phyloP scores from a whole-genome alignment of 2,888 invertebrate genomes.

The Eumacrocentrus americanus region DNA sequence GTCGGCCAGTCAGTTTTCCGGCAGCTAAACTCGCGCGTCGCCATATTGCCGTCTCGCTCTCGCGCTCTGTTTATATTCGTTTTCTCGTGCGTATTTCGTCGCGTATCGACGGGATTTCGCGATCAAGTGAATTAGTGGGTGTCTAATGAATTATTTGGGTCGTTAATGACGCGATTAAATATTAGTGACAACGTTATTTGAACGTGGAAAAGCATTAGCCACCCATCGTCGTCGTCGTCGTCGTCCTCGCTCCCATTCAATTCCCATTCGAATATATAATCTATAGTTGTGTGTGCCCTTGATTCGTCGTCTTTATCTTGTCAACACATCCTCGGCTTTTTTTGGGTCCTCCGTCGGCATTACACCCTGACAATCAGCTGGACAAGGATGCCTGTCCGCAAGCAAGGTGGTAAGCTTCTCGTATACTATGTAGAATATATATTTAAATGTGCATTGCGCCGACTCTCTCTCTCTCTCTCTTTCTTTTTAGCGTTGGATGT shows the following conservation, averaged over 20 bases:
- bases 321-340: slow-evolving; percentile 21
- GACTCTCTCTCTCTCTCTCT: slow-evolving; percentile 17
- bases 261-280: neutral
- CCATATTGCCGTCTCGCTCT: slow-evolving; percentile 51
- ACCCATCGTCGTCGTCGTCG: neutral
- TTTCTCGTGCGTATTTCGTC: slow-evolving; percentile 41
- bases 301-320: slow-evolving; percentile 28
- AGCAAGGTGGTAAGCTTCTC: slow-evolving; percentile 73
- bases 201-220: neutral
- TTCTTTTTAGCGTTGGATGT: slow-evolving; percentile 18
- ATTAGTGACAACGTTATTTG: neutral
- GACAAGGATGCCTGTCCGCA: slow-evolving; percentile 72
- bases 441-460: slow-evolving; percentile 23
- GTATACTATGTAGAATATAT: slow-evolving; percentile 23
- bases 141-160: neutral
- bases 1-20: slow-evolving; percentile 62
- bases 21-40: slow-evolving; percentile 53
- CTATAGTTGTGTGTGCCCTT: too few species aligned
- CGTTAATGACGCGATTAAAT: neutral
- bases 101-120: slow-evolving; percentile 10
- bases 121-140: neutral
- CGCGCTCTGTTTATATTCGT: slow-evolving; percentile 46
- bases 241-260: neutral
- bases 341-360: slow-evolving; percentile 5
- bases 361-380: slow-evolving; percentile 8